Evolutionary conservation across 2,113 vertebrate genomes (phyloP).

Genomic region (Labeo catla): DNA sequence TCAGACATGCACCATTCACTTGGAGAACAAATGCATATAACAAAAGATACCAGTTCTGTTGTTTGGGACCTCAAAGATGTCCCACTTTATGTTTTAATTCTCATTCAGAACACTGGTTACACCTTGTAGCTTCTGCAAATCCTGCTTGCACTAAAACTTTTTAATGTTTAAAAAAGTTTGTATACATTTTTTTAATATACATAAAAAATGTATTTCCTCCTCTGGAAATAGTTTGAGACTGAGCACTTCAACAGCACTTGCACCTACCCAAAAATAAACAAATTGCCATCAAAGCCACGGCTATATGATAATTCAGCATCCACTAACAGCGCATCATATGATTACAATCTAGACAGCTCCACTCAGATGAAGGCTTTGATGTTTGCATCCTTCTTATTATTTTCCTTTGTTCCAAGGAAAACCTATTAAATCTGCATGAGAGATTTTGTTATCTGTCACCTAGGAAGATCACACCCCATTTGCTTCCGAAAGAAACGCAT

Average conservation of each 20-base stretch:
- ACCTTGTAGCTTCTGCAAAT: background rate
- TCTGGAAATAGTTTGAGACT: background rate
- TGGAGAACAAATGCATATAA: slow-evolving; percentile 1
- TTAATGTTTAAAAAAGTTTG: background rate
- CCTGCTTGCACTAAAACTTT: background rate
- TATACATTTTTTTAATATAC: background rate
- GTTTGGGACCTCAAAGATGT: background rate
- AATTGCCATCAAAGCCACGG: slow-evolving; percentile 23
- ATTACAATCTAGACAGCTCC: slow-evolving; percentile 50
- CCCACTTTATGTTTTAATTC: background rate
- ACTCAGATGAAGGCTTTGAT: slow-evolving; percentile 41
- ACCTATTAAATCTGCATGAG: slow-evolving; percentile 61
- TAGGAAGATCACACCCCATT: slow-evolving; percentile 48
- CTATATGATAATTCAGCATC: slow-evolving; percentile 44
- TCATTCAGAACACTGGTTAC: background rate
- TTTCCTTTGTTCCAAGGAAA: slow-evolving; percentile 46
- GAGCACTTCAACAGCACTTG: background rate
- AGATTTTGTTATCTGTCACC: slow-evolving; percentile 56
- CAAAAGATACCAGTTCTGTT: slow-evolving; percentile 18
- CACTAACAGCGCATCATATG: slow-evolving; percentile 38
- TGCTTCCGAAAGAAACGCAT: slow-evolving; percentile 53
- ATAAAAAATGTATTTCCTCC: background rate
- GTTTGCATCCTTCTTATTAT: slow-evolving; percentile 39
- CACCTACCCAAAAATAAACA: slow-evolving; percentile 29
- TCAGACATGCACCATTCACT: slow-evolving; percentile 3